These are phyloP conservation scores for Harpalus rufipes DNA, from an alignment of 2,888 invertebrate genomes.

Conservation along the genomic window DNA sequence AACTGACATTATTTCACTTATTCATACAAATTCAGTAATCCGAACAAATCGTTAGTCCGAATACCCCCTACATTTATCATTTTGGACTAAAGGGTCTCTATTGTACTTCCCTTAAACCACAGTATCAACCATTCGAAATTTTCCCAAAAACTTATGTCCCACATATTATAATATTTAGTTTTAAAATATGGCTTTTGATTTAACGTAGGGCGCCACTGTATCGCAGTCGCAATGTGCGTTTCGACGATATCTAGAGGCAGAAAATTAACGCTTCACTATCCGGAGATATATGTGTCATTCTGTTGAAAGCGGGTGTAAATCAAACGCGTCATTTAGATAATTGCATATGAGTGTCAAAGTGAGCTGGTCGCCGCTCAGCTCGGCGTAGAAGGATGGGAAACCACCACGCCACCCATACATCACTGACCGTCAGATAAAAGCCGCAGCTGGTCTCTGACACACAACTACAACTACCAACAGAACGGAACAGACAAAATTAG, in stretches of 20 bases:
- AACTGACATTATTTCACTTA: too few species aligned
- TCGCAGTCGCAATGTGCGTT: not conserved
- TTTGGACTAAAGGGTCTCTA: too few species aligned
- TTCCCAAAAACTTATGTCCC: too few species aligned
- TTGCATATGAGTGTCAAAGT: conserved; percentile 67
- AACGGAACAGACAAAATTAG: not conserved
- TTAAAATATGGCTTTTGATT: too few species aligned
- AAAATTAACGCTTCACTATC: conserved; percentile 66
- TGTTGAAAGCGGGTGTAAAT: conserved; percentile 67
- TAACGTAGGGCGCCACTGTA: not conserved
- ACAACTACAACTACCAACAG: not conserved
- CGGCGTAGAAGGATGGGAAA: conserved; percentile 31
- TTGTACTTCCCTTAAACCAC: too few species aligned
- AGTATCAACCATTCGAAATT: too few species aligned
- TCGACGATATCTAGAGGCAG: conserved; percentile 8
- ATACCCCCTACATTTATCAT: too few species aligned
- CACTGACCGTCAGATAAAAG: conserved; percentile 56
- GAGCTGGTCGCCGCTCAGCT: conserved; percentile 32
- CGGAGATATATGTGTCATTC: conserved; percentile 67
- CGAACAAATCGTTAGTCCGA: too few species aligned
- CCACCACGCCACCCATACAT: conserved; percentile 58
- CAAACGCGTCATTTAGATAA: conserved; percentile 67
- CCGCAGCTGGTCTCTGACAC: conserved; percentile 34
- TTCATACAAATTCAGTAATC: too few species aligned
- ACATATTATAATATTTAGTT: too few species aligned